A percentile compares a stretch with the other conserved stretches of the same genome.
These are phyloP conservation scores for Xestia xanthographa DNA, from an alignment of 2,888 invertebrate species.

Conservation along the genomic window DNA sequence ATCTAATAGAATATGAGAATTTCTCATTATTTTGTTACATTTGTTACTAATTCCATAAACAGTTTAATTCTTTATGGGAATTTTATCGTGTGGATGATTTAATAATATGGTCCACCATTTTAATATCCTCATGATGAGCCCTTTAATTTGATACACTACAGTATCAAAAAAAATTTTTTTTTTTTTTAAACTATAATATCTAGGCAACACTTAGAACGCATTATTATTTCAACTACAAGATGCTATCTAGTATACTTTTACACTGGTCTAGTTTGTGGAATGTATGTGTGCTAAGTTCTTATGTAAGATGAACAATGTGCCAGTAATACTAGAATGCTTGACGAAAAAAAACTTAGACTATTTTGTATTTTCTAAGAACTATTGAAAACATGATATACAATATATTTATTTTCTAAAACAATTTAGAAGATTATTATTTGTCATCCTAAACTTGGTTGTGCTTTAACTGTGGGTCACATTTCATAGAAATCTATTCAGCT, in stretches of 20 bases:
- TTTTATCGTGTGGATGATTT: no score
- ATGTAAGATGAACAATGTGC: constrained; percentile 19
- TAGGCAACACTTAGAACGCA: no score
- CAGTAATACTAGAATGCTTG: not conserved
- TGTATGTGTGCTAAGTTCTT: constrained; percentile 6
- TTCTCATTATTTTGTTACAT: no score
- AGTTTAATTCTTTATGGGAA: no score
- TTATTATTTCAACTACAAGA: not conserved
- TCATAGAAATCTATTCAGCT: not conserved
- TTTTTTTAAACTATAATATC: no score
- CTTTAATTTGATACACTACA: no score
- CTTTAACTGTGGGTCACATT: not conserved
- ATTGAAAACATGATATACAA: not conserved
- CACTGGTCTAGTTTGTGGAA: constrained; percentile 22
- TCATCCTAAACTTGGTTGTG: not conserved
- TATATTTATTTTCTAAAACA: not conserved
- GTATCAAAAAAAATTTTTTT: no score
- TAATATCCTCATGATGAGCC: no score
- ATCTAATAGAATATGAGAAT: no score
- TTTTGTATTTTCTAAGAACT: not conserved
- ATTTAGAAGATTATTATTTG: not conserved
- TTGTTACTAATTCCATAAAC: no score
- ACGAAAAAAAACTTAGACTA: not conserved
- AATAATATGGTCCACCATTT: no score
- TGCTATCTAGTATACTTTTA: constrained; percentile 2